Conservation (phyloP, 2,113 vertebrate genomes). For the Azemiops feae region DNA sequence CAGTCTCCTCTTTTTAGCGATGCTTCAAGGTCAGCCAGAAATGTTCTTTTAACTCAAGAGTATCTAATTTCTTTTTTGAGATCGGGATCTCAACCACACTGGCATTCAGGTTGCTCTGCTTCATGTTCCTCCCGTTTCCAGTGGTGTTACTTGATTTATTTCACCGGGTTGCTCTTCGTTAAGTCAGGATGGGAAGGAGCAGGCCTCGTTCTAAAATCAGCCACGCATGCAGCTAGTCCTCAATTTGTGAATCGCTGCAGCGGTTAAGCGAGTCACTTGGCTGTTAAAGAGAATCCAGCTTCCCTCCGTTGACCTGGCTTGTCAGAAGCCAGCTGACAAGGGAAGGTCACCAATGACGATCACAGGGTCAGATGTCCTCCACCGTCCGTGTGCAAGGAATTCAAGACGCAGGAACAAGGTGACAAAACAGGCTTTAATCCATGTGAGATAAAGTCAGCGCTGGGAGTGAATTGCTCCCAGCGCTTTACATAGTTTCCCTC, state of each 20-base stretch:
- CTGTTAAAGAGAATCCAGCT: neutral
- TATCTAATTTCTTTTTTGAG: neutral
- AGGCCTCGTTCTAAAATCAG: neutral
- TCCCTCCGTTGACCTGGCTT: neutral
- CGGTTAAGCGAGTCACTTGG: neutral
- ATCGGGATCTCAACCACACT: neutral
- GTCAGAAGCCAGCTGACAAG: neutral
- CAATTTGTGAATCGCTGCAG: neutral
- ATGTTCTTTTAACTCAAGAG: conserved; percentile 16
- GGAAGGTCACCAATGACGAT: neutral
- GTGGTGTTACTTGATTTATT: conserved; percentile 1
- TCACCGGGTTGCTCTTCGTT: neutral
- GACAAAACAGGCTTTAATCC: too few relatives aligned
- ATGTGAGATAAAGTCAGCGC: too few relatives aligned
- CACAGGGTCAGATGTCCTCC: too few relatives aligned
- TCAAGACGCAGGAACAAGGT: too few relatives aligned
- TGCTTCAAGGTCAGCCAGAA: conserved; percentile 22
- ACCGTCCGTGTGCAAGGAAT: too few relatives aligned
- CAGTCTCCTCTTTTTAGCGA: conserved; percentile 25
- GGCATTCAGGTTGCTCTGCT: neutral
- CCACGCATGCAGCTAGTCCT: neutral
- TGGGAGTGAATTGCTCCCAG: too few relatives aligned
- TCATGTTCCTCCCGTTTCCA: conserved; percentile 21
- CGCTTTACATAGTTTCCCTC: too few relatives aligned
- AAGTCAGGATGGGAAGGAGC: conserved; percentile 29